These are phyloP conservation scores for Propithecus deckenii DNA, from an alignment of 2,797 vertebrate species.

Conservation along the genomic window DNA sequence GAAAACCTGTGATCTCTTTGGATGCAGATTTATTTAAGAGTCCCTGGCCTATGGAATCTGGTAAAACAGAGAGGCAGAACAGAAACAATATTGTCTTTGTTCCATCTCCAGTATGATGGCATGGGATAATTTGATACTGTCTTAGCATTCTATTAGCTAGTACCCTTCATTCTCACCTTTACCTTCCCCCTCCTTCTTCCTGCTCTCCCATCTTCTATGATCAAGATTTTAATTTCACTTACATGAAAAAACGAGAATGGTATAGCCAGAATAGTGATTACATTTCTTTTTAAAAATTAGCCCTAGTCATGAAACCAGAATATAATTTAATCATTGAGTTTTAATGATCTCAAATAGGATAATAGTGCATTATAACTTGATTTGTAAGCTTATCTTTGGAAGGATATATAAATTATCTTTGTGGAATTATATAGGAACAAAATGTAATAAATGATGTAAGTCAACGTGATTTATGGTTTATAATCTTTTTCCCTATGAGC, in stretches of 20 bases:
- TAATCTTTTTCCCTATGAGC: not conserved
- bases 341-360: constrained; percentile 32
- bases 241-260: not conserved
- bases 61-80: not conserved
- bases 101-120: not conserved
- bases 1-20: not conserved
- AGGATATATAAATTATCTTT: constrained; percentile 1
- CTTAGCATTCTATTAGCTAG: not conserved
- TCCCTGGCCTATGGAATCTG: not conserved
- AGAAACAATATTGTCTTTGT: not conserved
- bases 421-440: not conserved
- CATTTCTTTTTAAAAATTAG: constrained; percentile 45
- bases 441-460: not conserved
- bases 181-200: not conserved
- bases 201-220: not conserved
- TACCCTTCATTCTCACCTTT: not conserved
- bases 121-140: not conserved
- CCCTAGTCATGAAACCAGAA: not conserved
- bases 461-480: not conserved
- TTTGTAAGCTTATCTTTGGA: not conserved
- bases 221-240: constrained; percentile 42
- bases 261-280: not conserved
- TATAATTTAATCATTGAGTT: constrained; percentile 44
- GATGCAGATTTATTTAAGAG: constrained; percentile 5
- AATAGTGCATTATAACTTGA: constrained; percentile 17